Evolutionary conservation across 1,140 invertebrate genomes (phyloP).

Genomic region (Pseudomyrmex pallidus): DNA sequence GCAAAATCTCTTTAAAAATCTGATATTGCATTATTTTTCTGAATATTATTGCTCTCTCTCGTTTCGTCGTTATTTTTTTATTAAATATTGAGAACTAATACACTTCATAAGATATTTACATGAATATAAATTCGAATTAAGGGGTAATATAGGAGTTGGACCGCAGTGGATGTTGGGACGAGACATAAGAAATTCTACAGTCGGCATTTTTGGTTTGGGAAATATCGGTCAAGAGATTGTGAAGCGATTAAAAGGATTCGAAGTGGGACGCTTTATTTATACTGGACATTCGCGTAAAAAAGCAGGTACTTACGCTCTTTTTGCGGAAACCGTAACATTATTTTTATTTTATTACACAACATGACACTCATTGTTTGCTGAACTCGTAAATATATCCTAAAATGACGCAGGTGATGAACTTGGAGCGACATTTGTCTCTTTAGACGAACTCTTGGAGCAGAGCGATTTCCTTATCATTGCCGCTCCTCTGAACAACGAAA

Average conservation of each 20-base stretch:
- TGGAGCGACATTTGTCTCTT: slow-evolving; percentile 88
- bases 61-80: neutral
- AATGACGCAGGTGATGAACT: slow-evolving; percentile 85
- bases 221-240: slow-evolving; percentile 91
- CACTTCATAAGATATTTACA: neutral
- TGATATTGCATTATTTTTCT: neutral
- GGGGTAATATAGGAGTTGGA: slow-evolving; percentile 87
- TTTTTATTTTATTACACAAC: slow-evolving; percentile 5
- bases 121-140: slow-evolving; percentile 78
- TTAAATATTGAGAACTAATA: neutral
- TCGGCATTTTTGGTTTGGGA: slow-evolving; percentile 93
- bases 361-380: no score
- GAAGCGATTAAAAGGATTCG: slow-evolving; percentile 89
- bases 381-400: neutral
- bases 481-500: slow-evolving; percentile 90
- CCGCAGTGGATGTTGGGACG: slow-evolving; percentile 89
- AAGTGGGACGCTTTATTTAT: slow-evolving; percentile 90
- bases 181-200: slow-evolving; percentile 89
- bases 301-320: slow-evolving; percentile 83
- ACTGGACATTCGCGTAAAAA: slow-evolving; percentile 88
- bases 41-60: neutral
- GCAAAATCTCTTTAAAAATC: neutral
- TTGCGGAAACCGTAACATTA: neutral
- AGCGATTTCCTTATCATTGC: slow-evolving; percentile 92
- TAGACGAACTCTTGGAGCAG: slow-evolving; percentile 89